These are phyloP conservation scores for Palythoa heliodiscus DNA, from an alignment of 92 coral and sea anemone genomes.

Conservation along the genomic window DNA sequence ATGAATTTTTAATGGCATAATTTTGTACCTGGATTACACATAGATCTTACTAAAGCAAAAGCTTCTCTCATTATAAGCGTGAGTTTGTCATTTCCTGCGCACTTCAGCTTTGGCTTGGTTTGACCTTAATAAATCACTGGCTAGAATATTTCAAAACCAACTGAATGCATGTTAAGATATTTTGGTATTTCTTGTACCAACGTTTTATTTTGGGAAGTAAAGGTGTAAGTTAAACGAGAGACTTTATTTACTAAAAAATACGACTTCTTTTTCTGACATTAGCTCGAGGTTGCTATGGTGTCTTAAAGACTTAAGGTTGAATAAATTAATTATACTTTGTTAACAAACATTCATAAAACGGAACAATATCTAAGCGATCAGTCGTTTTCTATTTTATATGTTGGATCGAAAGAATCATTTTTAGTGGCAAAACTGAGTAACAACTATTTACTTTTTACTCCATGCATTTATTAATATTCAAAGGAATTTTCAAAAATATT, in stretches of 20 bases:
- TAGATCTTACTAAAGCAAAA: no score
- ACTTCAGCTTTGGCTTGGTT: no score
- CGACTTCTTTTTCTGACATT: not conserved
- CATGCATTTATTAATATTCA: not conserved
- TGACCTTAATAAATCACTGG: no score
- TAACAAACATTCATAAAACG: not conserved
- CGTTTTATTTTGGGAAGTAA: not conserved
- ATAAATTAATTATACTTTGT: not conserved
- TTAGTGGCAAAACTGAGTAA: not conserved
- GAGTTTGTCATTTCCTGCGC: no score
- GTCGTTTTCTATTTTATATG: not conserved
- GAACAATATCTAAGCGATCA: not conserved
- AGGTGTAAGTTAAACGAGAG: not conserved
- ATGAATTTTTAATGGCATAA: no score
- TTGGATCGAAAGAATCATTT: not conserved
- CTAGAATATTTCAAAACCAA: not conserved
- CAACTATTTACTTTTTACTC: not conserved
- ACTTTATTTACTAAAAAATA: not conserved
- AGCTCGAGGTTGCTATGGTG: slow-evolving; percentile 16
- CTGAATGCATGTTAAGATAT: not conserved
- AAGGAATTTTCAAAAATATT: not conserved
- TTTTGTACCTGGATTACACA: no score
- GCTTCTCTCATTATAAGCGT: no score
- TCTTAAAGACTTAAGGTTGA: not conserved
- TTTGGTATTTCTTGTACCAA: not conserved